Evolutionary conservation across 2,113 vertebrate genomes (phyloP).

Genomic region (Piprites chloris): DNA sequence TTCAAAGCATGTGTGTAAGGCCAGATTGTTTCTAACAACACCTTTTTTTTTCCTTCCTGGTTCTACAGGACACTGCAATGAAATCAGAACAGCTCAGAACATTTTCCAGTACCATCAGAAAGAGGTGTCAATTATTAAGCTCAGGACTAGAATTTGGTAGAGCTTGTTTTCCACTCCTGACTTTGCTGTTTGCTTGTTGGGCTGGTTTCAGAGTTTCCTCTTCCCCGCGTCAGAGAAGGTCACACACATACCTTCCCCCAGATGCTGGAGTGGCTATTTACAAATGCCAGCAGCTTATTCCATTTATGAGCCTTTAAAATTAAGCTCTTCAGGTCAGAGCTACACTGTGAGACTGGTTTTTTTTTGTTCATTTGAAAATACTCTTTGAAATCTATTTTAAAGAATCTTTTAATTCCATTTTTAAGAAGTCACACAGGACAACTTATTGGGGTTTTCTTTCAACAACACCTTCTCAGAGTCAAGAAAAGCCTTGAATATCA

Average conservation of each 20-base stretch:
- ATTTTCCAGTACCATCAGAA: not conserved
- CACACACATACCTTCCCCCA: not conserved
- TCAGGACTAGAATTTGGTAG: not conserved
- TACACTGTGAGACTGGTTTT: not conserved
- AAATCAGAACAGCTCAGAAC: not conserved
- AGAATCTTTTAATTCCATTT: not conserved
- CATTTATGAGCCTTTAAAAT: not conserved
- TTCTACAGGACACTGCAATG: not conserved
- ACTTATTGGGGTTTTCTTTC: not conserved
- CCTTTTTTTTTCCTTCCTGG: not conserved
- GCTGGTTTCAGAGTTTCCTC: not conserved
- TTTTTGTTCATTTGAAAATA: not conserved
- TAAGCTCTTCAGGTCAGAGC: not conserved
- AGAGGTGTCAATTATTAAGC: not conserved
- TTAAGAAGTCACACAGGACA: not conserved
- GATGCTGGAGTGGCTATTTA: not conserved
- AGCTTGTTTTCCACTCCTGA: not conserved
- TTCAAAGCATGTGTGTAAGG: not conserved
- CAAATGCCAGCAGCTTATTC: not conserved
- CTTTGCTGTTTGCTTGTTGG: not conserved
- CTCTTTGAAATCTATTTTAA: not conserved
- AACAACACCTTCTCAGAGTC: not conserved
- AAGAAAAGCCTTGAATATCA: not conserved
- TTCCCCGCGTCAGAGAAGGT: not conserved
- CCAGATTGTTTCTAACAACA: not conserved